Evolutionary conservation across 2,797 vertebrate genomes (phyloP), one percentile per base, ranked within the genome.

Genomic region (Myoxocephalus aenaeus): DNA sequence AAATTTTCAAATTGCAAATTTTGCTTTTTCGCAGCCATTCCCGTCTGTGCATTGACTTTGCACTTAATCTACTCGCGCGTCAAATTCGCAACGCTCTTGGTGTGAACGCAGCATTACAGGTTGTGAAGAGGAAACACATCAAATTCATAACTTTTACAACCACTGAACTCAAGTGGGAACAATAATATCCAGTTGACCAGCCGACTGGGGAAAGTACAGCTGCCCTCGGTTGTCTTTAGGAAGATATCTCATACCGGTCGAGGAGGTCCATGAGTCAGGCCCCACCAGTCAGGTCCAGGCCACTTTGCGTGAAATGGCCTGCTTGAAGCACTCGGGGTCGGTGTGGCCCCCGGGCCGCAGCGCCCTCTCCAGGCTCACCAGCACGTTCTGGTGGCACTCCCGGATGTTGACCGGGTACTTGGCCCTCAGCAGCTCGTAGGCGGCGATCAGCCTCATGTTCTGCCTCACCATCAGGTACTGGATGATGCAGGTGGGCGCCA

Each of bases 381-480:
- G 90, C 40, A 96, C 87, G 20, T 96, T 92, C 50, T 94, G 96
- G 88, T 96, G 96, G 77, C 91, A 89, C 76, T 96, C 95, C 14
- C 86, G 87, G 90, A 96, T 95, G 90, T 96, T 96, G 61, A 97
- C 88, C 0, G 89, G 95, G 84, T 96, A 95, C 70, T 91, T 92
- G 77, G 93, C 93, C 73, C 94, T 90, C 73, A 96, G 90, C 4
- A 96, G 88, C 89, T 96, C 95, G 0, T 96, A 97, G 38, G 96
- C 95, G 1, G 95, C 88, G 18, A 96, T 93, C 67, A 97, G 93
- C 86, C 94, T 92, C 95, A 96, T 96, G 88, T 94, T 95, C 86
- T 95, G 95, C 48, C 94, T 95, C 79, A 96, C 94, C 96, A 97
- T 96, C 83, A 96, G 93, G 70, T 96, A 96, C 85, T 95, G 95